phyloP scores from a whole-genome alignment of 1,140 invertebrate genomes.

The Telenomus remus region DNA sequence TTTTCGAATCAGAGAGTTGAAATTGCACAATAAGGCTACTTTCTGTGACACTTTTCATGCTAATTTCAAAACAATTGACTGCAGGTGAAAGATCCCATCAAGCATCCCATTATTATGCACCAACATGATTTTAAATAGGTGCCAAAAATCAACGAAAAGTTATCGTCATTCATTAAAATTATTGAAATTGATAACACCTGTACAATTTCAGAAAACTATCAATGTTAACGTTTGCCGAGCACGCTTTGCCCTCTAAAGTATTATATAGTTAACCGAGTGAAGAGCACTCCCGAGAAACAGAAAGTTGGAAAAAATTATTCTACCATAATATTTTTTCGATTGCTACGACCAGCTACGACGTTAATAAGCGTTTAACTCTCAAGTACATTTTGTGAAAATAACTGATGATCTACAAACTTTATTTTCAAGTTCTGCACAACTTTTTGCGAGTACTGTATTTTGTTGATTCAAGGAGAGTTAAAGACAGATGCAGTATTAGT shows the following conservation, averaged over 20 bases:
- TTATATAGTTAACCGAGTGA: constrained; percentile 47
- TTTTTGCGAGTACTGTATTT: constrained; percentile 36
- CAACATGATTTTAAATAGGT: constrained; percentile 17
- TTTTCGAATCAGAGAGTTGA: constrained; percentile 25
- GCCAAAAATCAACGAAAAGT: constrained; percentile 40
- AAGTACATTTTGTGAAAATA: constrained; percentile 40
- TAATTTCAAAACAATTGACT: constrained; percentile 16
- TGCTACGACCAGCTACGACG: constrained; percentile 45
- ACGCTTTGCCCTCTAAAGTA: constrained; percentile 36
- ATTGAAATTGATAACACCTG: too few relatives aligned
- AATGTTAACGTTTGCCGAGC: background rate
- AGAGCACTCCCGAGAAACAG: constrained; percentile 47
- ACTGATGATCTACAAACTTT: constrained; percentile 42
- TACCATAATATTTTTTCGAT: constrained; percentile 56
- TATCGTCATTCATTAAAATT: too few relatives aligned
- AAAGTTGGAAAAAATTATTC: constrained; percentile 59
- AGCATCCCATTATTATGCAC: background rate
- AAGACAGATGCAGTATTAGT: constrained; percentile 4
- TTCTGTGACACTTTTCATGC: constrained; percentile 18
- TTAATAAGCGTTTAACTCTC: constrained; percentile 49
- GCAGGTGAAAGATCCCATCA: constrained; percentile 19
- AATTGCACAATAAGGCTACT: constrained; percentile 32
- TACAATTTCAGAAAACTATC: background rate
- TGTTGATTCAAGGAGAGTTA: constrained; percentile 17
- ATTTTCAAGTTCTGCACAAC: constrained; percentile 29